phyloP scores from a whole-genome alignment of 37 sponge, comb jelly and placozoan species.

The Aphrocallistes beatrix region DNA sequence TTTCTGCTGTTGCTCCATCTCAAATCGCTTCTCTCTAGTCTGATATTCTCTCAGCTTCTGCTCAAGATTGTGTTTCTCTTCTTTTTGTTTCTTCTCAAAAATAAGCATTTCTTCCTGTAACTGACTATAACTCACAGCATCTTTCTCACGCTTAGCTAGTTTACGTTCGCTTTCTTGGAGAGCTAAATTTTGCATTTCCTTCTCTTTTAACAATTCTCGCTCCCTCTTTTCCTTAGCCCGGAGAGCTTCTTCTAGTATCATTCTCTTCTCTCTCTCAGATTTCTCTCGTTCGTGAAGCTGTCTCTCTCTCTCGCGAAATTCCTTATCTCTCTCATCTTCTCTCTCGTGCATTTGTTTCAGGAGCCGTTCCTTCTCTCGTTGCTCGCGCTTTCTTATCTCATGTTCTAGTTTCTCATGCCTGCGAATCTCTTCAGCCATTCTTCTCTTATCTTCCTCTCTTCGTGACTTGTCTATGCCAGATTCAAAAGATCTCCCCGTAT shows the following conservation, averaged over 20 bases:
- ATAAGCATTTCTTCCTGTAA: background rate
- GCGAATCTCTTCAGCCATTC: constrained; percentile 1
- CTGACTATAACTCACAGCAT: background rate
- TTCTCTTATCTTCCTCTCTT: constrained; percentile 1
- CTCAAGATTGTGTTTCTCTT: background rate
- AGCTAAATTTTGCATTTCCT: background rate
- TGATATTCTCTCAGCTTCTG: background rate
- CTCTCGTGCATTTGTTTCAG: constrained; percentile 13
- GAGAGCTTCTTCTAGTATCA: background rate
- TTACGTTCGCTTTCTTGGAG: background rate
- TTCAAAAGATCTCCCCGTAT: background rate
- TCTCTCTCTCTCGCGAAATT: constrained; percentile 9
- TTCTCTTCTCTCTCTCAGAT: background rate
- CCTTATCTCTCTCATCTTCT: background rate
- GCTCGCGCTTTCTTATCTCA: background rate
- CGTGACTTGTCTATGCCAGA: background rate
- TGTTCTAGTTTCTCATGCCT: background rate
- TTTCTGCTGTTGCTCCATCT: background rate
- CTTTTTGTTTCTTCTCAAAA: background rate
- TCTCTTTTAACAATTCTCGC: constrained; percentile 8
- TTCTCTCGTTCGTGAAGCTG: background rate
- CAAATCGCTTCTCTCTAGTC: background rate
- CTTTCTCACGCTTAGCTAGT: constrained; percentile 5
- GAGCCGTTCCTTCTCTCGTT: background rate
- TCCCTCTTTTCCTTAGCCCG: background rate